Evolutionary conservation across 2,797 vertebrate genomes (phyloP).

Genomic region (Dromococcyx pavoninus): DNA sequence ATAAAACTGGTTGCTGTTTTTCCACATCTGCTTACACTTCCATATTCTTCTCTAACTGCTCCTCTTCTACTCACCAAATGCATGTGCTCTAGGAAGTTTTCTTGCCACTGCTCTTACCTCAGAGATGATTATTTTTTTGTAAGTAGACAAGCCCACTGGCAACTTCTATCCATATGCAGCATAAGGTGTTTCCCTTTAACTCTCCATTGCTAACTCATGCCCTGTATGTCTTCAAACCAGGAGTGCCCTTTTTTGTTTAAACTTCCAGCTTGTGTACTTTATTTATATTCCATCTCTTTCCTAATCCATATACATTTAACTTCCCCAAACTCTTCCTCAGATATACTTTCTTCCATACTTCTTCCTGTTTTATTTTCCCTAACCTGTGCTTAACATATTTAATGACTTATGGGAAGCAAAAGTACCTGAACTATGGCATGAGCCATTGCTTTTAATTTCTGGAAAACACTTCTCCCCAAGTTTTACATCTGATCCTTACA

Average conservation of each 20-base stretch:
- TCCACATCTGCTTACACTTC: rapidly evolving
- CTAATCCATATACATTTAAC: background rate
- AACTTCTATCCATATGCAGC: too few species aligned
- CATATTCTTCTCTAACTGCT: background rate
- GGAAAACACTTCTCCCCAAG: too few species aligned
- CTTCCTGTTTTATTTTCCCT: background rate
- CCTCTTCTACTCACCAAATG: background rate
- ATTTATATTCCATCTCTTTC: background rate
- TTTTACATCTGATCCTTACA: too few species aligned
- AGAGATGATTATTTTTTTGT: background rate
- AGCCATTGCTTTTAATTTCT: too few species aligned
- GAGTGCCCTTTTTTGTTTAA: too few species aligned
- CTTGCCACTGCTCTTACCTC: background rate
- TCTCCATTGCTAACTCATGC: too few species aligned
- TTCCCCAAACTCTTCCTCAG: background rate
- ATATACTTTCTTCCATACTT: background rate
- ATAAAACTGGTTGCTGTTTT: background rate
- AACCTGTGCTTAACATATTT: background rate
- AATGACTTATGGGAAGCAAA: background rate
- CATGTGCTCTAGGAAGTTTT: background rate
- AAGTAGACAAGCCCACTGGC: too few species aligned
- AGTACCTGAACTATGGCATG: too few species aligned
- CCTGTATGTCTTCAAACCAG: too few species aligned
- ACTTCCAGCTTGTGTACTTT: too few species aligned
- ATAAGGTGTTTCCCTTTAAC: too few species aligned